phyloP scores from a whole-genome alignment of 2,797 vertebrate genomes.

The Prionace glauca region DNA sequence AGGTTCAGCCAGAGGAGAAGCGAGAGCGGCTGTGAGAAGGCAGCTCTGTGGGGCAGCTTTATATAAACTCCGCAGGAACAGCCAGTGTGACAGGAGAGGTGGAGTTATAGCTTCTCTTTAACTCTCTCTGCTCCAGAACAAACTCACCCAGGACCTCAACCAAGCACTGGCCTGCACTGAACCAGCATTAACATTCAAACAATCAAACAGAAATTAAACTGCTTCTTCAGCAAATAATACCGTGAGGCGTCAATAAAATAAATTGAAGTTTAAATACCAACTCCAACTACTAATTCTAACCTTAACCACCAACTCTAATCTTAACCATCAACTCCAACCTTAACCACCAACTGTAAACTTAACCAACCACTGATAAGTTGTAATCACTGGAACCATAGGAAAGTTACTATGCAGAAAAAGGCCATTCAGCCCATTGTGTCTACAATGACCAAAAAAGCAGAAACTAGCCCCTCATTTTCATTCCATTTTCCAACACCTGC shows the following conservation, averaged over 20 bases:
- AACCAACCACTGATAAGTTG: too few relatives aligned
- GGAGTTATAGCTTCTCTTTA: background rate
- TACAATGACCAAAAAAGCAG: too few relatives aligned
- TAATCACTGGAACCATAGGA: too few relatives aligned
- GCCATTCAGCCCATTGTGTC: too few relatives aligned
- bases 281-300: background rate
- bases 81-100: constrained; percentile 39
- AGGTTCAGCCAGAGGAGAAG: background rate
- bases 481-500: too few relatives aligned
- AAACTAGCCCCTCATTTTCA: too few relatives aligned
- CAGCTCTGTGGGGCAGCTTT: constrained; percentile 30
- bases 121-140: background rate
- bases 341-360: background rate
- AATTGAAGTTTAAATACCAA: background rate
- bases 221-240: background rate
- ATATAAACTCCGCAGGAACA: constrained; percentile 36
- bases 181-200: background rate
- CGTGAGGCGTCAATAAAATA: background rate
- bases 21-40: background rate
- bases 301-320: background rate
- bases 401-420: too few relatives aligned
- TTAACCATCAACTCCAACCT: background rate
- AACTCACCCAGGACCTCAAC: background rate
- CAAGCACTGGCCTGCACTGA: background rate
- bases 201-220: background rate